Base-by-base conservation (phyloP, 2,113 vertebrate genomes). In the Cervus canadensis region DNA sequence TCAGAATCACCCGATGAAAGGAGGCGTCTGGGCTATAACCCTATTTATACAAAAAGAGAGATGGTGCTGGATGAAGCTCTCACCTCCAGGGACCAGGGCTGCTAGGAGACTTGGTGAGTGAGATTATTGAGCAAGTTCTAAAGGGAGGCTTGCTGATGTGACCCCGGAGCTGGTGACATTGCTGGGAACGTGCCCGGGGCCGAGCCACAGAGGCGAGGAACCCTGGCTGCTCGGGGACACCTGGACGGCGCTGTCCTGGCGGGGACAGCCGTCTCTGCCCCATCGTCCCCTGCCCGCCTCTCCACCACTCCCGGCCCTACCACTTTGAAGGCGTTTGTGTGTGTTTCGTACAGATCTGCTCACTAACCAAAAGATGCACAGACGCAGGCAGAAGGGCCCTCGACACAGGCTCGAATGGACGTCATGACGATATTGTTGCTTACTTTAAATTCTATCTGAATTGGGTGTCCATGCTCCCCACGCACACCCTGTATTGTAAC, bases 1-100 rank as follows among this genome's bases (percentile, higher is more conserved):
- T 98, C 98, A 98, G 98, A 99, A 99, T 99, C 98, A 98, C 99
- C 98, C 97, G 99, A 99, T 99, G 98, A 98, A 98, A 98, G 97
- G 98, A 97, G 97, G 97, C 89, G 97, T 98, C 98, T 98, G 98
- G 97, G 98, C 96, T 98, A 98, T 98, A 99, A 99, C 98, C 98
- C 98, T 97, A 97, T 99, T 99, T 98, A 98, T 98, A 98, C 95
- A 74, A 98, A 98, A 97, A 97, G 84, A 91, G 94, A 97, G 97
- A 96, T 96, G 97, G 98, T 97, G 98, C 98, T 94, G 95, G 95
- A 98, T 97, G 14, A 83, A 98, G 98, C 98, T 92, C 97, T 99
- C 97, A 97, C 98, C 98, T 95, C 98, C 98, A 98, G 98, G 98
- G 98, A 98, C 98, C 98, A 86, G 97, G 62, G 40, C 97, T 95